A percentile compares a stretch with the other conserved stretches of the same genome.
Evolutionary conservation across 2,888 invertebrate genomes (phyloP).

Genomic region (Apotomis turbidana): DNA sequence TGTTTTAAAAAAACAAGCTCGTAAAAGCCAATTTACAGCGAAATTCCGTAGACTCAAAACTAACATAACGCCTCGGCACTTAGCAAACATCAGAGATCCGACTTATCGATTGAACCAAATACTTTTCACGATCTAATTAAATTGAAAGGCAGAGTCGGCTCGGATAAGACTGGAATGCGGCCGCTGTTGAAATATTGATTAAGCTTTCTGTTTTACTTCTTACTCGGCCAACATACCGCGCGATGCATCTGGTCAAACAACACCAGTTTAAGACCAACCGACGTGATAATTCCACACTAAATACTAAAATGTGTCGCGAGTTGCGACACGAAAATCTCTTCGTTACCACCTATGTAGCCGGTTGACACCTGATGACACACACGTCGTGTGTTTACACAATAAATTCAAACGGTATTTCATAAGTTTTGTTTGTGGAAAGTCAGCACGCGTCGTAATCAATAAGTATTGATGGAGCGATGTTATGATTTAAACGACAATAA

Average conservation of each 20-base stretch:
- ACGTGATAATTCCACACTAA: constrained; percentile 49
- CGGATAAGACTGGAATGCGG: constrained; percentile 70
- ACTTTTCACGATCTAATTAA: constrained; percentile 71
- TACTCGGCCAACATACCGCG: constrained; percentile 41
- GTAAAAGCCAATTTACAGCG: neutral
- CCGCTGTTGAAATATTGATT: constrained; percentile 69
- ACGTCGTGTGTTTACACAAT: constrained; percentile 61
- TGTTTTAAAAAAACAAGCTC: neutral
- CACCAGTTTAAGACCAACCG: constrained; percentile 37
- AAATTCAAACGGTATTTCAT: constrained; percentile 62
- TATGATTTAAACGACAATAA: constrained; percentile 64
- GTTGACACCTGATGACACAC: constrained; percentile 56
- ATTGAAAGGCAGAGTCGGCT: constrained; percentile 62
- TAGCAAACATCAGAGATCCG: constrained; percentile 33
- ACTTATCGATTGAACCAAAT: constrained; percentile 50
- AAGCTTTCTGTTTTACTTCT: constrained; percentile 61
- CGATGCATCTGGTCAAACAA: constrained; percentile 36
- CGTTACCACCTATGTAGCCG: constrained; percentile 62
- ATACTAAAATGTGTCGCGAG: constrained; percentile 57
- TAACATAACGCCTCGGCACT: constrained; percentile 28
- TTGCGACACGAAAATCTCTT: constrained; percentile 57
- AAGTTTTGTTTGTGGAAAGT: constrained; percentile 62
- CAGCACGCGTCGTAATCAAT: constrained; percentile 63
- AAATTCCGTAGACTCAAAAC: constrained; percentile 12
- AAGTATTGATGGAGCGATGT: constrained; percentile 64